Conservation (phyloP, 2,797 vertebrate genomes). For the Molothrus aeneus region DNA sequence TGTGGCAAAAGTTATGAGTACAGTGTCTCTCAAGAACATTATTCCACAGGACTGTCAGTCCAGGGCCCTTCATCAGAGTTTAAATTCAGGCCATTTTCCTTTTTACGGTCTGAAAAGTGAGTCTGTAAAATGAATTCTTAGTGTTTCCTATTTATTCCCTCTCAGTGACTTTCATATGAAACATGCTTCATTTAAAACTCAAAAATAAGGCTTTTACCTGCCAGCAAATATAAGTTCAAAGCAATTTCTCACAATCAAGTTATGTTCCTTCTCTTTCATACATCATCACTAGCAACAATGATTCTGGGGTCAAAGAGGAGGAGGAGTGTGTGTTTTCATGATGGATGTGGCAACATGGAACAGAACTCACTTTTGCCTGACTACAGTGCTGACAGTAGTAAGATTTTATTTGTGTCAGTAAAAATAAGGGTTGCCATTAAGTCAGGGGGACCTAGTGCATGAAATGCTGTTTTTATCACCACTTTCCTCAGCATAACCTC, state of each 20-base stretch:
- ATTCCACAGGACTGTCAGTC: not conserved
- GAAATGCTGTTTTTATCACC: conserved; percentile 34
- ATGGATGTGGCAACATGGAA: conserved; percentile 22
- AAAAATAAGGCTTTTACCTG: conserved; percentile 33
- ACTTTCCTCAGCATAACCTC: conserved; percentile 22
- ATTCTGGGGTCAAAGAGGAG: conserved; percentile 36
- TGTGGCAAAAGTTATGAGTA: not conserved
- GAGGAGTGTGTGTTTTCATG: not conserved
- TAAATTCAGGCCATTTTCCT: conserved; percentile 15
- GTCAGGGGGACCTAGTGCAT: not conserved
- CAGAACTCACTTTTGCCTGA: conserved; percentile 39
- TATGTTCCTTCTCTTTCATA: conserved; percentile 47
- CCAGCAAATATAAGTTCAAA: conserved; percentile 36
- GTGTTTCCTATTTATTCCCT: not conserved
- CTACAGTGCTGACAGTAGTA: conserved; percentile 33
- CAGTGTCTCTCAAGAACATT: not conserved
- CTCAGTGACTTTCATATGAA: conserved; percentile 22
- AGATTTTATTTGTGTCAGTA: conserved; percentile 60
- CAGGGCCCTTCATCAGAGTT: not conserved
- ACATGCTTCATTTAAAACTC: conserved; percentile 27
- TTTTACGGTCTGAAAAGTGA: not conserved
- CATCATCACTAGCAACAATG: conserved; percentile 26
- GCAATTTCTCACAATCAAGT: conserved; percentile 34
- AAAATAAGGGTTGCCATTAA: conserved; percentile 43
- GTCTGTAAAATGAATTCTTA: conserved; percentile 29